Evolutionary conservation across 1,140 invertebrate genomes (phyloP).

Genomic region (Drosophila sproati): DNA sequence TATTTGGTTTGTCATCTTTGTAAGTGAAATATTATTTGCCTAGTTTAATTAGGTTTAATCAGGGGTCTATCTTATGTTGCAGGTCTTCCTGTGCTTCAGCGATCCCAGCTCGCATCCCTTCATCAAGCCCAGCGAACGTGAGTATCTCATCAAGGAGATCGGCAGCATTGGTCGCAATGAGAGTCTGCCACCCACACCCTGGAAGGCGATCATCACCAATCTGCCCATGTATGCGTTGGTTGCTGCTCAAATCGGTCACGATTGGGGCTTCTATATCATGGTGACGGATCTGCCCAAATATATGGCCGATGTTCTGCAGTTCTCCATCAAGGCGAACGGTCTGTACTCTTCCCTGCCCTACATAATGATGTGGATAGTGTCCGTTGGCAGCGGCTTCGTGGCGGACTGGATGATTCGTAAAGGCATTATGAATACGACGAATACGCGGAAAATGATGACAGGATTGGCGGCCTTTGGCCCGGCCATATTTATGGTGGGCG

Average conservation of each 20-base stretch:
- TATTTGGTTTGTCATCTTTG: constrained; percentile 91
- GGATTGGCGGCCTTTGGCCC: constrained; percentile 89
- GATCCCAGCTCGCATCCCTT: constrained; percentile 93
- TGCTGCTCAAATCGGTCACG: constrained; percentile 91
- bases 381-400: constrained; percentile 88
- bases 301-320: constrained; percentile 94
- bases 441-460: constrained; percentile 90
- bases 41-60: background rate
- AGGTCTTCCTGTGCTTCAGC: constrained; percentile 89
- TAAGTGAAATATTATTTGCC: constrained; percentile 73
- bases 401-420: constrained; percentile 89
- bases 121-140: constrained; percentile 91
- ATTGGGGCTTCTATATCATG: constrained; percentile 98
- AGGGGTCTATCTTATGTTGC: constrained; percentile 21
- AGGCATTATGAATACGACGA: constrained; percentile 86
- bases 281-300: constrained; percentile 96
- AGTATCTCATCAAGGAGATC: constrained; percentile 89
- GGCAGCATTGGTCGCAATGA: constrained; percentile 85
- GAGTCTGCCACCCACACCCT: constrained; percentile 88
- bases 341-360: constrained; percentile 89
- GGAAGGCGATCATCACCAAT: constrained; percentile 91
- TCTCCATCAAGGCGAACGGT: constrained; percentile 91
- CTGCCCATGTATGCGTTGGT: constrained; percentile 90
- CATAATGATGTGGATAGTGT: constrained; percentile 90
- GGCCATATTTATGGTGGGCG: constrained; percentile 91